Conservation (phyloP, 2,113 vertebrate species). For the Salvator merianae region DNA sequence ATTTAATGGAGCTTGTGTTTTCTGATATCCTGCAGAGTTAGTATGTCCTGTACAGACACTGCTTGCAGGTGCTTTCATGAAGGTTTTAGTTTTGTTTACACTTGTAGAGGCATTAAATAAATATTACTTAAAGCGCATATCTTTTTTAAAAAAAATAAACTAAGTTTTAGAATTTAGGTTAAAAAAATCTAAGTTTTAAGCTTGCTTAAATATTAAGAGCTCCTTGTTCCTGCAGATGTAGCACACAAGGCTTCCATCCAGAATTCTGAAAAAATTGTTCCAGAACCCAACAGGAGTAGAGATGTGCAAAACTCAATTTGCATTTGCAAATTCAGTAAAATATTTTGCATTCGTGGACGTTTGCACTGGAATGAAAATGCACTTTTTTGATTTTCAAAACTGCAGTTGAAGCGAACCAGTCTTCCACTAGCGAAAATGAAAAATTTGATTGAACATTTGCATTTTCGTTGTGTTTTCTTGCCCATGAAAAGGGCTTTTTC, state of each 20-base stretch:
- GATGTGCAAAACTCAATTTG: too few relatives aligned
- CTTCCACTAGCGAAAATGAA: too few relatives aligned
- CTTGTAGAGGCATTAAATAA: not conserved
- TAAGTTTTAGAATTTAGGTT: not conserved
- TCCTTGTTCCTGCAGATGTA: too few relatives aligned
- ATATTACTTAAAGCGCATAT: not conserved
- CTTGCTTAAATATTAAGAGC: not conserved
- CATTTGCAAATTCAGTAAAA: too few relatives aligned
- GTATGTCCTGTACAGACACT: not conserved
- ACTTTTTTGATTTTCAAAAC: too few relatives aligned
- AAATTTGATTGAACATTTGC: too few relatives aligned
- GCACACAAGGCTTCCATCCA: not conserved
- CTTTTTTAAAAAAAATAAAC: not conserved
- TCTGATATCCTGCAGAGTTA: not conserved
- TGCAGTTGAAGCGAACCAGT: too few relatives aligned
- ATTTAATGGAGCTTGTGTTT: not conserved
- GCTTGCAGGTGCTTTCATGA: not conserved
- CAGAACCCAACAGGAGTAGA: too few relatives aligned
- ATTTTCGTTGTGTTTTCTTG: too few relatives aligned
- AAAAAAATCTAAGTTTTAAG: not conserved
- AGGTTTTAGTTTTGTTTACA: not conserved
- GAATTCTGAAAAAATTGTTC: not conserved
- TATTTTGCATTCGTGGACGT: too few relatives aligned
- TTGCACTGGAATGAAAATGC: too few relatives aligned
- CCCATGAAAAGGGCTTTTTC: too few relatives aligned